These are phyloP conservation scores for Poecilia velifera DNA, from an alignment of 2,797 vertebrate species.

Conservation along the genomic window DNA sequence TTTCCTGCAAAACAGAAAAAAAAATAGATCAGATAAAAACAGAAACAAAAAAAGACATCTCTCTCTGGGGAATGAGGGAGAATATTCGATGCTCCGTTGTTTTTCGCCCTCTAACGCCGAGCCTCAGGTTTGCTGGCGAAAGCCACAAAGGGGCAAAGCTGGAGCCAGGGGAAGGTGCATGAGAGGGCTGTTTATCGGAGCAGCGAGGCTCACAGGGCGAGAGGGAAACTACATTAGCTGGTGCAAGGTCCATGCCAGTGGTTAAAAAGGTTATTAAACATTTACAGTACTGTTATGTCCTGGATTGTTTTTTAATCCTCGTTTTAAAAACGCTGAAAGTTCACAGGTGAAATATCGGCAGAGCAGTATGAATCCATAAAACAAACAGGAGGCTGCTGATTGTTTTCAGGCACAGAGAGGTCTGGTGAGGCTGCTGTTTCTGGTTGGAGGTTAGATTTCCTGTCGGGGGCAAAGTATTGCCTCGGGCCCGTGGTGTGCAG, in stretches of 20 bases:
- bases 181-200: slow-evolving; percentile 30
- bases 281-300: slow-evolving; percentile 58
- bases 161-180: slow-evolving; percentile 16
- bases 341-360: slow-evolving; percentile 3
- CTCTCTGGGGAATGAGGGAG: slow-evolving; percentile 59
- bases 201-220: slow-evolving; percentile 41
- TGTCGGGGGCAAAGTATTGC: slow-evolving; percentile 61
- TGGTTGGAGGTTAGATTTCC: slow-evolving; percentile 77
- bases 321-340: slow-evolving; percentile 1
- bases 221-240: slow-evolving; percentile 31
- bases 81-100: slow-evolving; percentile 43
- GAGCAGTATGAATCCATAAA: not conserved
- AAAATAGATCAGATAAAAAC: not conserved
- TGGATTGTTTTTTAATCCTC: slow-evolving; percentile 5
- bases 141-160: slow-evolving; percentile 11
- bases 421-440: slow-evolving; percentile 64
- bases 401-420: slow-evolving; percentile 47
- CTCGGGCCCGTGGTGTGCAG: slow-evolving; percentile 65
- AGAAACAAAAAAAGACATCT: not conserved
- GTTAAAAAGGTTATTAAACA: slow-evolving; percentile 62
- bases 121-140: slow-evolving; percentile 30
- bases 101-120: slow-evolving; percentile 38
- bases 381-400: slow-evolving; percentile 40
- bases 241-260: slow-evolving; percentile 56
- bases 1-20: slow-evolving; percentile 21